Conservation (phyloP, 2,888 invertebrate genomes). For the Meliscaeva auricollis region DNA sequence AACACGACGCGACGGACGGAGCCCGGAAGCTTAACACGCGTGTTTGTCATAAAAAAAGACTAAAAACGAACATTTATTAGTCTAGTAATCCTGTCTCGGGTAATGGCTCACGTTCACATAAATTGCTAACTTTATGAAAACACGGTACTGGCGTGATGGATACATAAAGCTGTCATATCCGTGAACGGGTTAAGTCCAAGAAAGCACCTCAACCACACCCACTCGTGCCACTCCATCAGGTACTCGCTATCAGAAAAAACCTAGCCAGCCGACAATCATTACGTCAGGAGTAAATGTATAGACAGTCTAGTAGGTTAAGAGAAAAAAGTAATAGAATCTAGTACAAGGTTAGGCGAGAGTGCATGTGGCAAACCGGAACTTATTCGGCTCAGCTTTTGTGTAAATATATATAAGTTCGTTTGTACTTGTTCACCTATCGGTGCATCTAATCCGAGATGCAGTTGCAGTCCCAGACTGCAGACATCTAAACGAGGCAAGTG, state of each 20-base stretch:
- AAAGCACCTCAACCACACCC: constrained; percentile 61
- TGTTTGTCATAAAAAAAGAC: constrained; percentile 12
- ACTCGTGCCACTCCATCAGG: constrained; percentile 51
- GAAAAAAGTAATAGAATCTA: constrained; percentile 50
- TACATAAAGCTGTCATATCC: constrained; percentile 50
- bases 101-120: constrained; percentile 53
- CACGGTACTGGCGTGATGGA: constrained; percentile 10
- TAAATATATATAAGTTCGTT: neutral
- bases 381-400: constrained; percentile 35
- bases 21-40: constrained; percentile 47
- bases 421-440: neutral
- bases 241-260: constrained; percentile 13
- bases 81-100: constrained; percentile 58
- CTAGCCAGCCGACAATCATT: constrained; percentile 32
- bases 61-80: constrained; percentile 43
- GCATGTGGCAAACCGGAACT: constrained; percentile 64
- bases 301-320: constrained; percentile 33
- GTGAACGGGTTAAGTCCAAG: constrained; percentile 59
- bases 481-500: constrained; percentile 47
- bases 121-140: constrained; percentile 44
- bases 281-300: constrained; percentile 41
- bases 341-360: constrained; percentile 67
- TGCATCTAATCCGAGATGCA: constrained; percentile 13
- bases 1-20: neutral
- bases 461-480: constrained; percentile 13